phyloP scores from a whole-genome alignment of 2,113 vertebrate species.

The Sinosuthora webbiana region DNA sequence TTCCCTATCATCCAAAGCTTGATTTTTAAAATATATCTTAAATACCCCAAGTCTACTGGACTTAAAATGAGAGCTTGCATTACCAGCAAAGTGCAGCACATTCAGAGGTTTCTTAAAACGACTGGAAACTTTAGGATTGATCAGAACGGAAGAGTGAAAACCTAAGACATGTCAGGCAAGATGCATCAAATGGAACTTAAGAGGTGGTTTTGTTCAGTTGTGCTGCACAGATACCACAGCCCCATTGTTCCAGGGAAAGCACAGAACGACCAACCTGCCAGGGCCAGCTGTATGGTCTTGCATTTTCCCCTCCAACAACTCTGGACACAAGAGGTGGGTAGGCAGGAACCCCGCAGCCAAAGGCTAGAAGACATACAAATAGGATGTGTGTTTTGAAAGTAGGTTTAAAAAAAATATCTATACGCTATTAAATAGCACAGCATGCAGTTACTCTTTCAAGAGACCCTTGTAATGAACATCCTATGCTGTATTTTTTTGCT shows the following conservation, averaged over 20 bases:
- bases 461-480: neutral
- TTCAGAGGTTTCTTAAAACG: neutral
- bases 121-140: neutral
- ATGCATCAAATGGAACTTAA: neutral
- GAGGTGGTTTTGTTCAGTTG: neutral
- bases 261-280: constrained; percentile 68
- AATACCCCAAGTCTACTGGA: neutral
- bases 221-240: neutral
- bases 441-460: neutral
- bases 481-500: neutral
- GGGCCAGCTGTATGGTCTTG: constrained; percentile 67
- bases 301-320: constrained; percentile 64
- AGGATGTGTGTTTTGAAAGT: neutral
- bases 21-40: neutral
- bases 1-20: neutral
- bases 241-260: neutral
- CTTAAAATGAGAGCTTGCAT: neutral
- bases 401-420: neutral
- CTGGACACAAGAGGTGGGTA: neutral
- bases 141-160: neutral
- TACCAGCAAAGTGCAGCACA: neutral
- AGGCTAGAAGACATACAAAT: neutral
- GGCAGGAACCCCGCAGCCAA: constrained; percentile 40
- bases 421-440: neutral
- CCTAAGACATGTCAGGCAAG: neutral